Base-by-base conservation (phyloP, 2,888 invertebrate species). In the Drosophila hamatofila region DNA sequence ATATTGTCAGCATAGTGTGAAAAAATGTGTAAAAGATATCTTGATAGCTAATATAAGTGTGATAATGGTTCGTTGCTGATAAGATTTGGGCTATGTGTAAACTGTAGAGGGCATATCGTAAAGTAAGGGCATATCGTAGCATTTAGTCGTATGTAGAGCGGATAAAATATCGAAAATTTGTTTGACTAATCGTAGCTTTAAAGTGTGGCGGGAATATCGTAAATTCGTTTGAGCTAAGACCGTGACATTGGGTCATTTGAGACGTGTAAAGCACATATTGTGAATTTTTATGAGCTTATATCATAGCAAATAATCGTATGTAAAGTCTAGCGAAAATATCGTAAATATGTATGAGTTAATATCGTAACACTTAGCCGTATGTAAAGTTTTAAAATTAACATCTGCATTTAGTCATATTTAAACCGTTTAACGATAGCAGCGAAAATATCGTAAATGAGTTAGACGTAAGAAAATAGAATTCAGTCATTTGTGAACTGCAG, bases 11-110 rank as follows among this genome's bases (percentile, higher is more conserved):
- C 48, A 12, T 21, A 21, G 46, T 25, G 46, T 8, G 44, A 16
- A 46, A 25, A 48, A 49, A 49, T 14, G 3, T 52, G 23, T 9
- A 14, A 23, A 35, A 52, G 16, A 52, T 35, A 52, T 35, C 51
- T 16, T 16, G 35, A 35, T 35, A 52, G 21, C 33, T 52, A 11
- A 23, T 52, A 33, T 23, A 35, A 23, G 51, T 51, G n/a, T 49
- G 33, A 52, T 52, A 52, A 23, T 23, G 9, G 16, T 51, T 23
- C 51, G 21, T 16, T 21, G 2, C 16, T 23, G 51, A 52, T 52
- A 52, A 52, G 35, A 35, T 16, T 35, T 23, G 5, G 21, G 35
- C 21, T 9, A 35, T 23, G 14, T 35, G 35, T 35, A 51, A 51
- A 21, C 12, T 9, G 4, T 33, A 16, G 4, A 14, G 14, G 16